Base-by-base conservation (phyloP, 1,140 invertebrate species). In the Apis florea region DNA sequence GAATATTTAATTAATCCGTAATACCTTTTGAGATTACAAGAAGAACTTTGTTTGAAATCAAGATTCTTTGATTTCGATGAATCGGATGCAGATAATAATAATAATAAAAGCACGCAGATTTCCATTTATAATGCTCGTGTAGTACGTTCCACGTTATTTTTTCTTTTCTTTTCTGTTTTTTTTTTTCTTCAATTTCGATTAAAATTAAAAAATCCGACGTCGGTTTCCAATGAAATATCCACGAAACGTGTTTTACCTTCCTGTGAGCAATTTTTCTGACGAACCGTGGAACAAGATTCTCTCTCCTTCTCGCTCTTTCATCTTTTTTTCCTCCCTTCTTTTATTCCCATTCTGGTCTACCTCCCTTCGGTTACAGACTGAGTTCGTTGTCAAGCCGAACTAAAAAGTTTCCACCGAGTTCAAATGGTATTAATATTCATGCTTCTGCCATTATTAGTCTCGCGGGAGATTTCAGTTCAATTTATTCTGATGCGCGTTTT, bases 361-460 rank as follows among this genome's bases (percentile, higher is more conserved):
- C 40, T 74, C 9, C 49, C 24, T 51, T 24, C 79, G 64, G 63
- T 82, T 69, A 59, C 72, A 69, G 73, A 68, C 72, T 56, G 24
- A 9, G 19, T 11, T 47, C 63, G 54, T 76, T 76, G 79, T 82
- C 79, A 76, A 76, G 63, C 59, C 79, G 63, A 59, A 61, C 72
- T 61, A 64, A 53, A 40, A 82, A 82, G 47, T 75, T 75, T 82
- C 64, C 72, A 59, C 72, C 9, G 54, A 24, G 72, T 59, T 53
- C 63, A 51, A 51, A 26, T n/a, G 72, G 47, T 68, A 82, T 82
- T 82, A 82, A 82, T 82, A 82, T 82, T 76, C 79, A 82, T 82
- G 79, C 53, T 21, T 56, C 63, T 53, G 31, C 47, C 63, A 61
- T 82, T 82, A 82, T 82, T 82, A 82, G 79, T 82, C 79, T 58